A percentile compares a stretch with the other conserved stretches of the same genome.
phyloP scores from a whole-genome alignment of 2,888 invertebrate species.

The Drosophila yooni region DNA sequence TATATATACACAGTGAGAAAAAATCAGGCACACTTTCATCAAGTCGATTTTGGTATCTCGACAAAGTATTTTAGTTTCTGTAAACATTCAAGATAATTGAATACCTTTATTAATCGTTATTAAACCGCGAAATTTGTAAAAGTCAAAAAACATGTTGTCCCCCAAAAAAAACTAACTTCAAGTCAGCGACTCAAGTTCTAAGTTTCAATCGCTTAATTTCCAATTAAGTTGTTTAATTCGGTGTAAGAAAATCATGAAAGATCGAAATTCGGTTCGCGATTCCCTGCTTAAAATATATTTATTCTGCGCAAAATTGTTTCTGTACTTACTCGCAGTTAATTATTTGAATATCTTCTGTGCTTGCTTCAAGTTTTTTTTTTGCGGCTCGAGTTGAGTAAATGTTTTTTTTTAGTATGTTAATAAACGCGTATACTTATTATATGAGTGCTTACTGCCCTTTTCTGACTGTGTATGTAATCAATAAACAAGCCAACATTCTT shows the following conservation, averaged over 20 bases:
- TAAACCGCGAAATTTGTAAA: background rate
- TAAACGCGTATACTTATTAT: background rate
- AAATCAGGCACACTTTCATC: background rate
- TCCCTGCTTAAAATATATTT: background rate
- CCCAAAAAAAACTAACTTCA: background rate
- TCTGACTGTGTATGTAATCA: constrained; percentile 42
- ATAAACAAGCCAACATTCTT: constrained; percentile 44
- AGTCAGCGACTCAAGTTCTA: background rate
- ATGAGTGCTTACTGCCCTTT: background rate
- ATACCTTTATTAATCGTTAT: background rate
- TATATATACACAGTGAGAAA: background rate
- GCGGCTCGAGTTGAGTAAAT: background rate
- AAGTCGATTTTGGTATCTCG: background rate
- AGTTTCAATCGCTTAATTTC: background rate
- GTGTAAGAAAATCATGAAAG: background rate
- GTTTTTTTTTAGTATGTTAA: too few species aligned
- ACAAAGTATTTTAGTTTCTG: background rate
- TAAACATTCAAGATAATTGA: background rate
- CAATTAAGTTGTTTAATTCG: background rate
- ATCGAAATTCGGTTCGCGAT: background rate
- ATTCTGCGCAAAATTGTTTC: background rate
- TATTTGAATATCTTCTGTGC: background rate
- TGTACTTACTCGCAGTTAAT: background rate
- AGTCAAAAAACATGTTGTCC: background rate
- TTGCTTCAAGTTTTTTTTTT: background rate